Evolutionary conservation across 1,140 invertebrate species (phyloP), one percentile per base, ranked within the genome.

Genomic region (Calephelis virginiensis): DNA sequence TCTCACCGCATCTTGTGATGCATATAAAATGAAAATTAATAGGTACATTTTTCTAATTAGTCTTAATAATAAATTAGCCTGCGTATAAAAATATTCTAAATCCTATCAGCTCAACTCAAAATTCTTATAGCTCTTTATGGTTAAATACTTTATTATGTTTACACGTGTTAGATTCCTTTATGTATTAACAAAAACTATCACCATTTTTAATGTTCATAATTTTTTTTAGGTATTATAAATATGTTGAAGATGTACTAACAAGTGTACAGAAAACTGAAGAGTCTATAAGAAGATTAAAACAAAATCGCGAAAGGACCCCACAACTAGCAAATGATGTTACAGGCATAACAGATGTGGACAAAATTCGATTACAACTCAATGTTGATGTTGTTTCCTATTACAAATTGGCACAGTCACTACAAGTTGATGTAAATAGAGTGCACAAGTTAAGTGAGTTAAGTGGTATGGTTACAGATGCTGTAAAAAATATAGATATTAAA

Each of bases 231-330:
- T 99, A 97, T 92, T 94, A 93, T 72, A 93, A 92, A 70, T 94
- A 95, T 69, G 97, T 98, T 11, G 93, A 93, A 68, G 97, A 98
- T 90, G 97, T 99, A 6, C 91, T 99, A 63, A 97, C 95, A 47
- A 98, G 97, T 6, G 97, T 98, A 1, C 97, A 97, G 85, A 97
- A 97, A 92, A 99, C 98, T 73, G 98, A 99, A 85, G 97, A 98
- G 81, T 98, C 97, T 74, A 90, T 98, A 53, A 94, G 95, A 81
- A 94, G 96, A 73, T 92, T 99, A 65, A 98, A 98, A 85, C 97
- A 97, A 92, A 95, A 96, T 60, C 92, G 96, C 70, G 95, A 96
- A 65, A 94, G 94, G 79, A 92, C 92, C 46, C 90, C 91, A 61
- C 92, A 92, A 38, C 77, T 88, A 61, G 83, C 81, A 37, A 80